A percentile compares a stretch with the other conserved stretches of the same genome.
These are phyloP conservation scores for Calcarius lapponicus DNA, from an alignment of 2,797 vertebrate species.

Conservation along the genomic window DNA sequence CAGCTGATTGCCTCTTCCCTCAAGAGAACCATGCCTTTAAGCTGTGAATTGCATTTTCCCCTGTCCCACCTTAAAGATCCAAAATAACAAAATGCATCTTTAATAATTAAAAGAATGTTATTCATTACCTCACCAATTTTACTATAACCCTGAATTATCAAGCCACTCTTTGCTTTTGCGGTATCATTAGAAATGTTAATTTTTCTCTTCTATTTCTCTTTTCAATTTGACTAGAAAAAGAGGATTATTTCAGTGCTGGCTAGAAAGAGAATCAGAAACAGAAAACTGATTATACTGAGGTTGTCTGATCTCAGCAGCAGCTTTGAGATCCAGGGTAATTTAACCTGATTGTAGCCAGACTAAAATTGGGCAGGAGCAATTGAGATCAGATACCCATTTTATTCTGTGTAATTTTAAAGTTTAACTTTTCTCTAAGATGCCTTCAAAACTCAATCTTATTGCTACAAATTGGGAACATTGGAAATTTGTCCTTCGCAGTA, in stretches of 20 bases:
- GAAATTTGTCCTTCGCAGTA: background rate
- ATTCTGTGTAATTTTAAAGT: background rate
- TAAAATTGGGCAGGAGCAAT: background rate
- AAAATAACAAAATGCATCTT: conserved; percentile 75
- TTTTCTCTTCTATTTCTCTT: conserved; percentile 12
- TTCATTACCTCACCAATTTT: conserved; percentile 66
- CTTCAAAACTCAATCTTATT: background rate
- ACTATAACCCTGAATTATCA: conserved; percentile 47
- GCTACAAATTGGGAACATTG: background rate
- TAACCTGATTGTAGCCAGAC: background rate
- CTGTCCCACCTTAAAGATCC: conserved; percentile 34
- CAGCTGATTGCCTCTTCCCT: conserved; percentile 66
- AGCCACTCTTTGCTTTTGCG: background rate
- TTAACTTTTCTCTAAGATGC: background rate
- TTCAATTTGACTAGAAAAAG: conserved; percentile 25
- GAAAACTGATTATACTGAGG: conserved; percentile 15
- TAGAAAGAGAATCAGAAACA: conserved; percentile 9
- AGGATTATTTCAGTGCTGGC: background rate
- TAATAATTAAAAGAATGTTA: conserved; percentile 73
- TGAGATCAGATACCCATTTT: background rate
- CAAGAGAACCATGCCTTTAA: conserved; percentile 68
- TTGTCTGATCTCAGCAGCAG: conserved; percentile 7
- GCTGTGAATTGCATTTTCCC: conserved; percentile 52
- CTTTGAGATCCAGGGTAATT: conserved; percentile 16
- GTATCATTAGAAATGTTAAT: conserved; percentile 12